Percentiles rank a stretch among this genome's conserved stretches.
Evolutionary conservation across 1,140 invertebrate species (phyloP).

Genomic region (Papilio dardanus): DNA sequence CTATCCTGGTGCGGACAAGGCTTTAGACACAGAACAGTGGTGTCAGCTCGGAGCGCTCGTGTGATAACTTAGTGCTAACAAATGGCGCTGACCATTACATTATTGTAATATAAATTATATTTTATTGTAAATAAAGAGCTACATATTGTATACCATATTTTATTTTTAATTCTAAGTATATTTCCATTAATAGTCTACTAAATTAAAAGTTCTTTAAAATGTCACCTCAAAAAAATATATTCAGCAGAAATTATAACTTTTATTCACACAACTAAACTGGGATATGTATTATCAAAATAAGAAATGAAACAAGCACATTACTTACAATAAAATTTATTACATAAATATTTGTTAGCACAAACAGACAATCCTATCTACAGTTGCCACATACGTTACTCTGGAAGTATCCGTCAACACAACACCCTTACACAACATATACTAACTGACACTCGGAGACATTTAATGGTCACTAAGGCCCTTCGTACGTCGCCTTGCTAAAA

Average conservation of each 20-base stretch:
- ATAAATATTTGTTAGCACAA: constrained; percentile 57
- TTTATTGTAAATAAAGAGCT: constrained; percentile 34
- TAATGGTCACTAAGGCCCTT: too few relatives aligned
- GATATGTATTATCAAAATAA: background rate
- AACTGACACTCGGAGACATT: too few relatives aligned
- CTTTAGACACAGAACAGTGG: constrained; percentile 6
- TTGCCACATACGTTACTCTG: constrained; percentile 64
- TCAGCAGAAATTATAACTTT: too few relatives aligned
- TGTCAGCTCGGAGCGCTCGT: background rate
- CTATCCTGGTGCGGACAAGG: too few relatives aligned
- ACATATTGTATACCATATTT: background rate
- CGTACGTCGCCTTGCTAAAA: too few relatives aligned
- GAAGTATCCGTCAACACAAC: constrained; percentile 47
- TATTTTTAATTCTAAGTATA: background rate
- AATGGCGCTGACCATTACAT: constrained; percentile 29
- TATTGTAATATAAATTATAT: constrained; percentile 32
- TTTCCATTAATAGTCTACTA: too few relatives aligned
- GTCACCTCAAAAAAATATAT: too few relatives aligned
- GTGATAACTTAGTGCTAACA: constrained; percentile 24
- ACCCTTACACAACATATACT: background rate
- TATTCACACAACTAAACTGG: too few relatives aligned
- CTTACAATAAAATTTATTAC: constrained; percentile 60
- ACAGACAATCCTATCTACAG: constrained; percentile 60
- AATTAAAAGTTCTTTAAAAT: too few relatives aligned
- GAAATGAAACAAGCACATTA: constrained; percentile 19